These are phyloP conservation scores for Orgyia antiqua DNA, from an alignment of 2,888 invertebrate species.

Conservation along the genomic window DNA sequence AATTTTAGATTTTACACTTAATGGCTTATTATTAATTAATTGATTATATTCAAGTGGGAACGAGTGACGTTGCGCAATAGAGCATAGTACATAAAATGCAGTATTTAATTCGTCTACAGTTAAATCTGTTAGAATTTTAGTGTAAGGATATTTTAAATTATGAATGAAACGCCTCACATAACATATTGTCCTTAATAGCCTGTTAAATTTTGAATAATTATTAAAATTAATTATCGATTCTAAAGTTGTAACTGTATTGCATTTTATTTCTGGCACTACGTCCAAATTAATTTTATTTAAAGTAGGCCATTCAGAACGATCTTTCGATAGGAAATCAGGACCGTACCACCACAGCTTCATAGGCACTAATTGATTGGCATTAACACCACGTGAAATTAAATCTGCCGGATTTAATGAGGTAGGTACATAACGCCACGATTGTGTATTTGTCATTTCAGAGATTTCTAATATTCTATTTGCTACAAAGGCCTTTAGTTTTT, in stretches of 20 bases:
- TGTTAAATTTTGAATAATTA: background rate
- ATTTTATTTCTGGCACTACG: background rate
- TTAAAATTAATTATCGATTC: background rate
- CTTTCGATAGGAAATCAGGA: no score
- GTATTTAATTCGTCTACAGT: background rate
- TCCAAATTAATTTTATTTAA: no score
- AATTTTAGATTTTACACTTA: slow-evolving; percentile 12
- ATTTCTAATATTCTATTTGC: slow-evolving; percentile 20
- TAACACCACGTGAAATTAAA: slow-evolving; percentile 17
- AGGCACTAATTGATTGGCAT: slow-evolving; percentile 1
- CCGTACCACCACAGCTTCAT: slow-evolving; percentile 17
- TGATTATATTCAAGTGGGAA: slow-evolving; percentile 13
- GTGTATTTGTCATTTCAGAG: background rate
- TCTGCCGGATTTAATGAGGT: slow-evolving; percentile 22
- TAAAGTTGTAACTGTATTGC: background rate
- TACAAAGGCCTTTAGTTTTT: slow-evolving; percentile 23
- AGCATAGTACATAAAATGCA: background rate
- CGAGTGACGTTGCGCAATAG: slow-evolving; percentile 5
- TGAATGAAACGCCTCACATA: background rate
- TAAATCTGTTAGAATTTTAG: background rate
- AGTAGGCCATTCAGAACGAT: no score
- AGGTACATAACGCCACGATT: slow-evolving; percentile 21
- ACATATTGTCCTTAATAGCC: background rate
- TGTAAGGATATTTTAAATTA: background rate
- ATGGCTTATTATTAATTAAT: slow-evolving; percentile 9